These are phyloP conservation scores for Sebastes minor DNA, from an alignment of 2,797 vertebrate species.

Conservation along the genomic window DNA sequence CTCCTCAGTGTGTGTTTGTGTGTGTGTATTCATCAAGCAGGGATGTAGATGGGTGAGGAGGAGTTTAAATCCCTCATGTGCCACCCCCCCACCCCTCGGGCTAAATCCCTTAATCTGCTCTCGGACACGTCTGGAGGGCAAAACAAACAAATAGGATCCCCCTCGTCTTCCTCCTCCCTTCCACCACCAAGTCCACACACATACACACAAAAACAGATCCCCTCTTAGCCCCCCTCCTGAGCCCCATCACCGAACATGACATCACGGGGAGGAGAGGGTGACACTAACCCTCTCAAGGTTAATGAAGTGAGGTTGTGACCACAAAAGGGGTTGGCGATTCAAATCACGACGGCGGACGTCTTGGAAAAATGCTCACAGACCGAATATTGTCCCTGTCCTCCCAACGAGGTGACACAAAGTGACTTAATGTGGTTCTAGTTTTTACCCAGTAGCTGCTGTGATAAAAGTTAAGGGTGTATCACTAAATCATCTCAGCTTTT, in stretches of 20 bases:
- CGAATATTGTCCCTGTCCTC: not conserved
- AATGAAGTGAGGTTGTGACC: slow-evolving; percentile 58
- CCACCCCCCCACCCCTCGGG: not conserved
- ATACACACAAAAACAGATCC: not conserved
- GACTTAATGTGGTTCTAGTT: not conserved
- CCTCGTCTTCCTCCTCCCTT: slow-evolving; percentile 14
- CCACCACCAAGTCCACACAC: slow-evolving; percentile 13
- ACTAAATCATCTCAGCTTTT: not conserved
- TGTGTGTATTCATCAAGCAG: slow-evolving; percentile 52
- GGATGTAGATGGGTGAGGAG: slow-evolving; percentile 58
- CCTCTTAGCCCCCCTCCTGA: not conserved
- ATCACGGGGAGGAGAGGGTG: slow-evolving; percentile 52
- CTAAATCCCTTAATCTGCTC: slow-evolving; percentile 84
- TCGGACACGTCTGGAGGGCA: slow-evolving; percentile 78
- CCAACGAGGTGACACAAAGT: not conserved
- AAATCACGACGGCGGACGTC: slow-evolving; percentile 9
- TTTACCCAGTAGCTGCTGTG: too few species aligned
- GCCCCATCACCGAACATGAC: slow-evolving; percentile 55
- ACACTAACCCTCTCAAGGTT: slow-evolving; percentile 68
- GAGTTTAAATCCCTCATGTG: slow-evolving; percentile 60
- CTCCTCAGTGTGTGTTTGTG: slow-evolving; percentile 30
- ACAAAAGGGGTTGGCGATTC: slow-evolving; percentile 10
- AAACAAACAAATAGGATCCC: slow-evolving; percentile 80
- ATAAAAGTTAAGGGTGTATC: not conserved
- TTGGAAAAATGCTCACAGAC: slow-evolving; percentile 14